Conservation (phyloP, 2,888 invertebrate species). For the Rhorus exstirpatorius region DNA sequence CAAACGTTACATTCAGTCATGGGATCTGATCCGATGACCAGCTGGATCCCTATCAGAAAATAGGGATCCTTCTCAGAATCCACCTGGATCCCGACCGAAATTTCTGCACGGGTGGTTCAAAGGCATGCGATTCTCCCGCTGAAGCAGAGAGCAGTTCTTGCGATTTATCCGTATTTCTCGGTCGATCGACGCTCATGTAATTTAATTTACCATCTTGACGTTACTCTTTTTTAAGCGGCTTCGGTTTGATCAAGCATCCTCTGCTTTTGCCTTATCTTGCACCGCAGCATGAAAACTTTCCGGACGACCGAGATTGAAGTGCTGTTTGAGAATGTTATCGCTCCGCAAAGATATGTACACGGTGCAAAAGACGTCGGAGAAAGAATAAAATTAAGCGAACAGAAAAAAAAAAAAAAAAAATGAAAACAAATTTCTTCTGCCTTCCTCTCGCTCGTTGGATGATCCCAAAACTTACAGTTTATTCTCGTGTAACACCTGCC, state of each 20-base stretch:
- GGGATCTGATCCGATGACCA: too few relatives aligned
- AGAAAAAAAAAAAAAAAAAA: neutral
- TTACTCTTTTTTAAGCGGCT: neutral
- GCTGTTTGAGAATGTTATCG: constrained; percentile 26
- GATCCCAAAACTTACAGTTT: constrained; percentile 26
- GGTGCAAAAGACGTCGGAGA: neutral
- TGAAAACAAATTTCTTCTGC: constrained; percentile 26
- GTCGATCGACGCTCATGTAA: too few relatives aligned
- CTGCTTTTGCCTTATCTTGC: neutral
- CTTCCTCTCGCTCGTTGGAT: constrained; percentile 31
- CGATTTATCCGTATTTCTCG: too few relatives aligned
- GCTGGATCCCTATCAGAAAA: too few relatives aligned
- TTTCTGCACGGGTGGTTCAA: too few relatives aligned
- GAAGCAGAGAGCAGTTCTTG: too few relatives aligned
- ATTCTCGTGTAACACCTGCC: constrained; percentile 45
- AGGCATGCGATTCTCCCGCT: too few relatives aligned
- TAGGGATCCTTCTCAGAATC: too few relatives aligned
- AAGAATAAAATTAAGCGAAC: constrained; percentile 34
- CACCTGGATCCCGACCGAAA: too few relatives aligned
- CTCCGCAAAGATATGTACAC: constrained; percentile 4
- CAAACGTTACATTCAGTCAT: too few relatives aligned
- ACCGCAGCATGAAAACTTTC: constrained; percentile 1
- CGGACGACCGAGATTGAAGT: constrained; percentile 2
- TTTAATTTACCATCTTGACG: too few relatives aligned
- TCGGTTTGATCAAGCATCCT: neutral